phyloP scores from a whole-genome alignment of 2,113 vertebrate genomes.

The Hippolais icterina region DNA sequence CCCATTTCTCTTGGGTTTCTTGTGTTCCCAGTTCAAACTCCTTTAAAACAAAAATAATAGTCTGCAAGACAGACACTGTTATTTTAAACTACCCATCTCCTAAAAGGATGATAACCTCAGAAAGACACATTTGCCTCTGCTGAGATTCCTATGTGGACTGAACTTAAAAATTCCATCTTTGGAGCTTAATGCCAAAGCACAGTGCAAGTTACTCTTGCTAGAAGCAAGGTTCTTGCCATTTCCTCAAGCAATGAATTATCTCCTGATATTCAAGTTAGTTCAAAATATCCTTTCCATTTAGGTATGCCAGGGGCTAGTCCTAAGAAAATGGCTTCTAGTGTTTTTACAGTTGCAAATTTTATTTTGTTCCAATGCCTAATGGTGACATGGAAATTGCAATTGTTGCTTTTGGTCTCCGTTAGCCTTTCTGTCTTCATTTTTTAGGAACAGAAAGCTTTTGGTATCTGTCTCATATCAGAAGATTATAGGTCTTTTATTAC shows the following conservation, averaged over 20 bases:
- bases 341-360: constrained; percentile 56
- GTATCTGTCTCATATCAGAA: neutral
- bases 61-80: neutral
- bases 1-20: neutral
- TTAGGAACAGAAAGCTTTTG: constrained; percentile 8
- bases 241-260: constrained; percentile 51
- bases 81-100: neutral
- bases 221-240: constrained; percentile 65
- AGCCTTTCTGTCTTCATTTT: neutral
- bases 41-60: neutral
- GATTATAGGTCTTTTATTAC: constrained; percentile 1
- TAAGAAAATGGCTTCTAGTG: constrained; percentile 48
- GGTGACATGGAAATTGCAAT: constrained; percentile 10
- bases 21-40: neutral
- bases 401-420: neutral
- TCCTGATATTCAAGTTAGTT: constrained; percentile 3
- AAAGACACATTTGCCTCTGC: constrained; percentile 33
- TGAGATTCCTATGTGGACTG: neutral
- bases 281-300: constrained; percentile 59
- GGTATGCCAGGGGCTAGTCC: constrained; percentile 58
- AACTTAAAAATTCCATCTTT: constrained; percentile 38
- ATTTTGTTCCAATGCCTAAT: neutral
- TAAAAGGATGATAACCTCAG: neutral
- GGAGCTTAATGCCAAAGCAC: constrained; percentile 60
- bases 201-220: constrained; percentile 65